These are phyloP conservation scores for Callitettix versicolor DNA, from an alignment of 1,140 invertebrate species.

Conservation along the genomic window DNA sequence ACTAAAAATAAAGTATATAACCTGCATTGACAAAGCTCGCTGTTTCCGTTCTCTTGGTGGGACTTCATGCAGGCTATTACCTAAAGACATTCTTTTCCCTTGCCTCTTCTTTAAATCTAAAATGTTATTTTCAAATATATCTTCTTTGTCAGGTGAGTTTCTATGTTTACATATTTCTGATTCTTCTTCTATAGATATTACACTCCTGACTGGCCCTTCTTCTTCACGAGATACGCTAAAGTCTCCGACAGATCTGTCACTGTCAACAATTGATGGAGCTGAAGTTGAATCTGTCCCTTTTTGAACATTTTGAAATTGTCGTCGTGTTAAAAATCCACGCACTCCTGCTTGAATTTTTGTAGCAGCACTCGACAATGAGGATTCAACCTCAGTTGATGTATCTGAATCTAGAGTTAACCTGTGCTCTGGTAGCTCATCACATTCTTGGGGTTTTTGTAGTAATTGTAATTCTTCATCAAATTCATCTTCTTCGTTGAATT, in stretches of 20 bases:
- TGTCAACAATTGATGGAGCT: neutral
- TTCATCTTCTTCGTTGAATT: constrained; percentile 9
- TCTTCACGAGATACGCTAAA: neutral
- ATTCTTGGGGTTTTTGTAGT: constrained; percentile 5
- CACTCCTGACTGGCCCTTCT: constrained; percentile 2
- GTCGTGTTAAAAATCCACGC: constrained; percentile 54
- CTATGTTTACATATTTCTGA: constrained; percentile 5
- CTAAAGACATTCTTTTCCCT: constrained; percentile 18
- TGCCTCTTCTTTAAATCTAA: too few species aligned
- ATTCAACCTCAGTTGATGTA: constrained; percentile 13
- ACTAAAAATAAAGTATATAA: neutral
- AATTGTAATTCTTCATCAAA: constrained; percentile 1
- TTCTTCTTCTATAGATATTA: constrained; percentile 12
- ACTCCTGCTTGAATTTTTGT: constrained; percentile 66
- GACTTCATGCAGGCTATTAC: neutral
- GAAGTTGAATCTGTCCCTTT: constrained; percentile 2
- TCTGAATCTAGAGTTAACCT: constrained; percentile 6
- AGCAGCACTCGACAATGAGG: constrained; percentile 35
- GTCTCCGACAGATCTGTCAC: constrained; percentile 7
- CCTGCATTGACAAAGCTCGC: constrained; percentile 9
- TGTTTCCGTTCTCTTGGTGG: neutral
- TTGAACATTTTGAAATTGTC: too few species aligned
- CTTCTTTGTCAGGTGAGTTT: neutral
- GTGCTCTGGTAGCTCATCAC: constrained; percentile 13
- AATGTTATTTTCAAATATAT: too few species aligned